phyloP scores from a whole-genome alignment of 2,888 invertebrate species.

The Tenthredo mesomela region DNA sequence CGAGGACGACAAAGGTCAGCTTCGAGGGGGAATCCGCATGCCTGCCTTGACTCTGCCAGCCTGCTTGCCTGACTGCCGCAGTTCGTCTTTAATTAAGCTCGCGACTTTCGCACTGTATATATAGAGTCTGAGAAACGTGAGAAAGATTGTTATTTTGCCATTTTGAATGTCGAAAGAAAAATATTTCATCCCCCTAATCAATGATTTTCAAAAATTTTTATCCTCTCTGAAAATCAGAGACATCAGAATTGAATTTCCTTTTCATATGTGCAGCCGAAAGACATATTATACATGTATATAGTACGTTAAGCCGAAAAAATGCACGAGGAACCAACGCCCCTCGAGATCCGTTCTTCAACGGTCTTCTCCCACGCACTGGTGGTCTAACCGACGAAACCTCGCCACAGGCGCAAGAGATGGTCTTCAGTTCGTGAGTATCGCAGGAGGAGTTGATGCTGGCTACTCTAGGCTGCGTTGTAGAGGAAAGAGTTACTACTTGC shows the following conservation, averaged over 20 bases:
- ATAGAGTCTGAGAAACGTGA: conserved; percentile 26
- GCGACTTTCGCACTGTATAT: conserved; percentile 20
- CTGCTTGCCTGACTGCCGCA: background rate
- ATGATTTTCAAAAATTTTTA: background rate
- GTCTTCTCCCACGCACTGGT: conserved; percentile 50
- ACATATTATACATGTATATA: too few relatives aligned
- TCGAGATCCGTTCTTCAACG: conserved; percentile 35
- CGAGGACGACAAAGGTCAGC: conserved; percentile 51
- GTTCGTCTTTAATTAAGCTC: conserved; percentile 46
- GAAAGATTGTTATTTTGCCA: background rate
- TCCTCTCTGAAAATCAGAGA: background rate
- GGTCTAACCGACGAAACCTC: conserved; percentile 31
- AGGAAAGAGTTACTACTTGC: background rate
- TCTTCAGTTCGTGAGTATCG: conserved; percentile 15
- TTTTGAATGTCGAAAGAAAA: background rate
- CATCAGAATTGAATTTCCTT: background rate
- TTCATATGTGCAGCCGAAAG: background rate
- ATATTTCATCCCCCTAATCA: background rate
- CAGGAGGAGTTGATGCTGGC: conserved; percentile 3
- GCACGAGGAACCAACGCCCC: conserved; percentile 14
- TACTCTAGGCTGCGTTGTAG: background rate
- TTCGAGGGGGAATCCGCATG: conserved; percentile 51
- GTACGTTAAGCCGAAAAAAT: background rate
- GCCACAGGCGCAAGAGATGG: conserved; percentile 2
- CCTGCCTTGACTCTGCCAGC: background rate